Conservation (phyloP, 35 echinoderm and acorn worm genomes). For the Ophiothrix spiculata region DNA sequence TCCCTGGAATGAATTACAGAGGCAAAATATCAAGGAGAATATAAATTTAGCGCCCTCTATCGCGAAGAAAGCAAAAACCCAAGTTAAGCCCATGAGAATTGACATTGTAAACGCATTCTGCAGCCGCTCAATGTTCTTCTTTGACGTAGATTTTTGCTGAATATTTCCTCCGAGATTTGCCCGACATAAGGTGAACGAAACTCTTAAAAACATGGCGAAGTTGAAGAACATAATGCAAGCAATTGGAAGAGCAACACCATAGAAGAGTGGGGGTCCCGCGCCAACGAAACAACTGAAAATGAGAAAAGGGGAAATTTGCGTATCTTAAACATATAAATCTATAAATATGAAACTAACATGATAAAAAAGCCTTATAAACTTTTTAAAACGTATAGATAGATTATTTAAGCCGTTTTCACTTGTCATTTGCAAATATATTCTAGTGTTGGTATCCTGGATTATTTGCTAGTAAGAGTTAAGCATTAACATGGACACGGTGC, state of each 20-base stretch:
- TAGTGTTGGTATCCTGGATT: no score
- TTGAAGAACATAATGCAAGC: not conserved
- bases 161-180: no score
- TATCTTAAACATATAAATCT: not conserved
- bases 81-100: no score
- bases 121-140: no score
- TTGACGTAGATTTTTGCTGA: no score
- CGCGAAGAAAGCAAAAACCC: no score
- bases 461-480: no score
- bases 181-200: no score
- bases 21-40: no score
- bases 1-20: no score
- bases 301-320: not conserved
- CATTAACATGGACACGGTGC: not conserved
- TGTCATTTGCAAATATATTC: not conserved
- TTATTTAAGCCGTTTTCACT: not conserved
- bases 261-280: not conserved
- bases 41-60: no score
- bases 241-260: not conserved
- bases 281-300: not conserved
- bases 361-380: not conserved
- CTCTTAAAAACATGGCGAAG: not conserved
- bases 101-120: no score
- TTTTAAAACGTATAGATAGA: not conserved
- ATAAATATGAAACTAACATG: not conserved